Evolutionary conservation across 2,888 invertebrate species (phyloP).

Genomic region (Harpalus rubripes): DNA sequence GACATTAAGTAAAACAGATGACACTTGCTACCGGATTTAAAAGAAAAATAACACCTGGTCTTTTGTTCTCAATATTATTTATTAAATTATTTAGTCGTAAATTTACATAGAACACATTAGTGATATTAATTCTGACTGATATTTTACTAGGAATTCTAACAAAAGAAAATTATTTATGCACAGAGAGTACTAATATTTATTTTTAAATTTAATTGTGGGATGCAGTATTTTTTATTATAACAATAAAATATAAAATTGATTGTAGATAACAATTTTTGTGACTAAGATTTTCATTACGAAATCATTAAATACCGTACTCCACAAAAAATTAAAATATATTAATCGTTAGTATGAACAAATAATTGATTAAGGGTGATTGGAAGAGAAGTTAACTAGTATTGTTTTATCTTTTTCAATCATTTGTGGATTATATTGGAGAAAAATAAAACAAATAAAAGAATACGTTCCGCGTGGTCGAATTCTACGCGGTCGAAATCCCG

Average conservation of each 20-base stretch:
- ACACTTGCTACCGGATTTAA: slow-evolving; percentile 37
- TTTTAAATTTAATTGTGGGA: not conserved
- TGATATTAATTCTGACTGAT: slow-evolving; percentile 22
- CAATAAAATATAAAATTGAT: not conserved
- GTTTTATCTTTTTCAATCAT: too few relatives aligned
- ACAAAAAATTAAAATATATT: too few relatives aligned
- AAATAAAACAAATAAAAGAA: too few relatives aligned
- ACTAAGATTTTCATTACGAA: too few relatives aligned
- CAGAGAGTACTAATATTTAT: not conserved
- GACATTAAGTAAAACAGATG: slow-evolving; percentile 32
- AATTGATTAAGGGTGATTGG: too few relatives aligned
- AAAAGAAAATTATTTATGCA: not conserved
- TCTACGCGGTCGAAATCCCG: too few relatives aligned
- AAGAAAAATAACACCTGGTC: slow-evolving; percentile 30
- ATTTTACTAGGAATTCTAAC: slow-evolving; percentile 17
- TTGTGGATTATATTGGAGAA: too few relatives aligned
- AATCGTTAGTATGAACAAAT: too few relatives aligned
- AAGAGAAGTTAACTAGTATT: too few relatives aligned
- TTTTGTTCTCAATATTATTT: slow-evolving; percentile 48
- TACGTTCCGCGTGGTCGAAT: too few relatives aligned
- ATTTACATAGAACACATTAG: slow-evolving; percentile 16
- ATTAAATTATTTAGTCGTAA: slow-evolving; percentile 43
- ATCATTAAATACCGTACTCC: too few relatives aligned
- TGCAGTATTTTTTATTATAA: not conserved
- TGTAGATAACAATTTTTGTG: too few relatives aligned